Percentiles rank a stretch among this genome's conserved stretches.
These are phyloP conservation scores for Ethmia dodecea DNA, from an alignment of 2,888 invertebrate species.

Conservation along the genomic window DNA sequence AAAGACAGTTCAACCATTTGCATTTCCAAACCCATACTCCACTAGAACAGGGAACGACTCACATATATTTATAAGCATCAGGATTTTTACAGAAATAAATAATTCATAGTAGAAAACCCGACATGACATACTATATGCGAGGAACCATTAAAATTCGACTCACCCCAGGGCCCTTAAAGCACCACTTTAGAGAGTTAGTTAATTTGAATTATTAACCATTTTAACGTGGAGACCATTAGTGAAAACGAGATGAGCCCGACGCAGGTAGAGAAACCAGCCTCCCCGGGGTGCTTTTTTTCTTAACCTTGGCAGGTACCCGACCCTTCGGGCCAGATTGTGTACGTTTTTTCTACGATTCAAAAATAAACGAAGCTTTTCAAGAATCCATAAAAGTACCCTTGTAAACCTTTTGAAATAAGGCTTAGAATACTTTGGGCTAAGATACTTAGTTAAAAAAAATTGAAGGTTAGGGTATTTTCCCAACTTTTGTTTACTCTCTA, in stretches of 20 bases:
- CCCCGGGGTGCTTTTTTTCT: constrained; percentile 55
- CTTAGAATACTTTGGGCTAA: constrained; percentile 17
- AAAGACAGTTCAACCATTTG: constrained; percentile 47
- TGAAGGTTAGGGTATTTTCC: neutral
- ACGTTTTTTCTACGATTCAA: constrained; percentile 38
- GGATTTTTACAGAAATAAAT: constrained; percentile 50
- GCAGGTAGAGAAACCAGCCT: constrained; percentile 65
- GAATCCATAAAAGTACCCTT: constrained; percentile 3
- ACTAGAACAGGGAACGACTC: constrained; percentile 26
- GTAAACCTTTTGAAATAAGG: constrained; percentile 24
- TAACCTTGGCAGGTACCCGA: constrained; percentile 59
- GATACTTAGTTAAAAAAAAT: neutral
- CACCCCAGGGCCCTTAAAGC: constrained; percentile 49
- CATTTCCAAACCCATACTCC: constrained; percentile 39
- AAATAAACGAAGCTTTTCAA: constrained; percentile 22
- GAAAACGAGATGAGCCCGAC: constrained; percentile 49
- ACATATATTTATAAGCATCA: constrained; percentile 31
- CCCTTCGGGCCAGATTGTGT: constrained; percentile 47
- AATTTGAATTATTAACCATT: constrained; percentile 68
- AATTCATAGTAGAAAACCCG: constrained; percentile 47
- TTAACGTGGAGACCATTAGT: constrained; percentile 56
- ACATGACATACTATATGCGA: constrained; percentile 36
- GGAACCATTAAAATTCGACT: constrained; percentile 55
- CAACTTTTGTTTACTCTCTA: neutral
- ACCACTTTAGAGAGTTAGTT: constrained; percentile 53